phyloP scores from a whole-genome alignment of 2,888 invertebrate species.

The Diarsia brunnea region DNA sequence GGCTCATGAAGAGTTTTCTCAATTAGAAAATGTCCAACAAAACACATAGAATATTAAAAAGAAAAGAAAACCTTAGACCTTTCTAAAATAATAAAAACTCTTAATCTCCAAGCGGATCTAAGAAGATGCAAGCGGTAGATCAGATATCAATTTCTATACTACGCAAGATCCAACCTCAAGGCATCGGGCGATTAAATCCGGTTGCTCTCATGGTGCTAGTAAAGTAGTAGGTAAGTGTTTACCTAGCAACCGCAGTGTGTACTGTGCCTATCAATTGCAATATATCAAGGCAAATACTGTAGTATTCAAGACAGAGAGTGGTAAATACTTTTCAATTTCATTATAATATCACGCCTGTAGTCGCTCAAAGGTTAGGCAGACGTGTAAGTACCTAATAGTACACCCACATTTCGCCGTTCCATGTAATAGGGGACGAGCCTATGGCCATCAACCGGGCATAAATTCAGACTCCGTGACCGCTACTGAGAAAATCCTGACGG shows the following conservation, averaged over 20 bases:
- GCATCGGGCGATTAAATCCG: slow-evolving; percentile 42
- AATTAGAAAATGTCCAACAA: background rate
- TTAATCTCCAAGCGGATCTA: slow-evolving; percentile 15
- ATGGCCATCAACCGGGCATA: too few relatives aligned
- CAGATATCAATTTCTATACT: slow-evolving; percentile 15
- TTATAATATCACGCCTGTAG: background rate
- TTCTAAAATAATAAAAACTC: background rate
- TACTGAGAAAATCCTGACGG: too few relatives aligned
- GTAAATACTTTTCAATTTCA: slow-evolving; percentile 20
- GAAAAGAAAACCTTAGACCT: too few relatives aligned
- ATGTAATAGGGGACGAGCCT: too few relatives aligned
- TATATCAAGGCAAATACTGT: slow-evolving; percentile 31
- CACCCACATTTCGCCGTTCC: too few relatives aligned
- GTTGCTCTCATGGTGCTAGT: slow-evolving; percentile 34
- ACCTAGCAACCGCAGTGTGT: slow-evolving; percentile 37
- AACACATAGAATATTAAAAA: background rate
- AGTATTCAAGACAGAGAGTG: slow-evolving; percentile 7
- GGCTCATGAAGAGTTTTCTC: background rate
- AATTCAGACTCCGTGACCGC: too few relatives aligned
- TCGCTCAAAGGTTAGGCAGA: too few relatives aligned
- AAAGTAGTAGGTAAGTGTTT: slow-evolving; percentile 18
- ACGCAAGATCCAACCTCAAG: slow-evolving; percentile 20
- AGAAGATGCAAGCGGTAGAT: slow-evolving; percentile 11
- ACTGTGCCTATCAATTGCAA: slow-evolving; percentile 21
- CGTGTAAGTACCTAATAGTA: too few relatives aligned